These are phyloP conservation scores for Lasioglossum malachurum DNA, from an alignment of 2,888 invertebrate genomes.

Conservation along the genomic window DNA sequence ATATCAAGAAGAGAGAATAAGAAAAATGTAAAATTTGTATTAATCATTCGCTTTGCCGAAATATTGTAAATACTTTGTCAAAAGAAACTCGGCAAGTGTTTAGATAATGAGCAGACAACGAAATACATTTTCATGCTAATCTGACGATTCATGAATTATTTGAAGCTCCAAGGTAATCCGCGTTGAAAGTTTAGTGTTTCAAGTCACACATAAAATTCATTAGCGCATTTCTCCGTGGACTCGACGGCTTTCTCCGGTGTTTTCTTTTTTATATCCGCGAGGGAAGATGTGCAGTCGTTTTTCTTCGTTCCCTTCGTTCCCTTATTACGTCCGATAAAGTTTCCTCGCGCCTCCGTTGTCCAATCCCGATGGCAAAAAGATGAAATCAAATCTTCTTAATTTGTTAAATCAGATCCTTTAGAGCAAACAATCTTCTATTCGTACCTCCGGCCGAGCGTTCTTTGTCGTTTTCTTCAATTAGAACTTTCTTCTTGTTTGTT, in stretches of 20 bases:
- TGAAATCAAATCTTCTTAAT: slow-evolving; percentile 8
- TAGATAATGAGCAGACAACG: not conserved
- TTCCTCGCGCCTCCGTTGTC: slow-evolving; percentile 9
- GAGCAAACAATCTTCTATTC: not conserved
- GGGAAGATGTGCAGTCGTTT: not conserved
- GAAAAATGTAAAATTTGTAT: too few species aligned
- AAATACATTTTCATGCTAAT: not conserved
- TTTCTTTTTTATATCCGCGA: slow-evolving; percentile 5
- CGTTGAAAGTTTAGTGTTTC: not conserved
- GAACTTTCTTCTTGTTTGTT: not conserved
- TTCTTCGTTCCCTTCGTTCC: not conserved
- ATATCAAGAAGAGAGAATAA: too few species aligned
- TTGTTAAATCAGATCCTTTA: not conserved
- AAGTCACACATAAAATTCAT: not conserved
- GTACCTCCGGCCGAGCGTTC: not conserved
- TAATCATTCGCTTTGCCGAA: too few species aligned
- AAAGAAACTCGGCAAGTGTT: not conserved
- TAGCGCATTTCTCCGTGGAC: not conserved
- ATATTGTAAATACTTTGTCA: too few species aligned
- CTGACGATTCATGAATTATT: not conserved
- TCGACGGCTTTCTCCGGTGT: not conserved
- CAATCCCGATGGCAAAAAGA: not conserved
- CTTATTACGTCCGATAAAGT: slow-evolving; percentile 1
- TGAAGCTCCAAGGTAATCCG: not conserved
- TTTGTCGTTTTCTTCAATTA: not conserved